These are phyloP conservation scores for Hippoglossus stenolepis DNA, from an alignment of 2,113 vertebrate genomes.

Conservation along the genomic window DNA sequence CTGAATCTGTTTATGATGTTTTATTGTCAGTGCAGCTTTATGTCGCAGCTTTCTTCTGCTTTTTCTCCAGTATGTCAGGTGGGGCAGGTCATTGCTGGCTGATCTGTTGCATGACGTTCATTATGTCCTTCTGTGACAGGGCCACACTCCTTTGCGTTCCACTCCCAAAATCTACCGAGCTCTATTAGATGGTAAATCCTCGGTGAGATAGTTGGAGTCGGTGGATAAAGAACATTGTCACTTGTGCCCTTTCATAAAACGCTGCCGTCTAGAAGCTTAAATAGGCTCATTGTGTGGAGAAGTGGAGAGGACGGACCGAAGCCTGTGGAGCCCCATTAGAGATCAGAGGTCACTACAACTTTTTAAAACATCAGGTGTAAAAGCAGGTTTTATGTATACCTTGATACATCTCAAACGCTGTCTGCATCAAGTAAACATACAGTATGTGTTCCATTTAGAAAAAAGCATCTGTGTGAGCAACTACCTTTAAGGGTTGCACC, in stretches of 20 bases:
- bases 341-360: constrained; percentile 20
- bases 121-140: neutral
- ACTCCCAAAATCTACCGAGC: neutral
- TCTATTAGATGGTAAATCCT: constrained; percentile 16
- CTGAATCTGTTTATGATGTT: constrained; percentile 18
- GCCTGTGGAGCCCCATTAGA: neutral
- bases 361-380: neutral
- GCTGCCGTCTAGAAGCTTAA: constrained; percentile 25
- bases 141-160: neutral
- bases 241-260: constrained; percentile 42
- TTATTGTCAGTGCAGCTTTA: constrained; percentile 26
- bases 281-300: constrained; percentile 5
- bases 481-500: constrained; percentile 78
- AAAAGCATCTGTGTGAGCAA: constrained; percentile 89
- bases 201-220: constrained; percentile 23
- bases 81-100: constrained; percentile 1
- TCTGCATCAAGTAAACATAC: constrained; percentile 85
- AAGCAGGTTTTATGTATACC: constrained; percentile 46
- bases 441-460: constrained; percentile 86
- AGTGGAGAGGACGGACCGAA: constrained; percentile 1
- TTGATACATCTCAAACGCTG: constrained; percentile 72
- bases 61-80: neutral
- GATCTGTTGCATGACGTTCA: constrained; percentile 29
- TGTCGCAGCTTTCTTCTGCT: neutral
- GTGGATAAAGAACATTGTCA: constrained; percentile 40